These are phyloP conservation scores for Heterotilapia buettikoferi DNA, from an alignment of 2,113 vertebrate species.

Conservation along the genomic window DNA sequence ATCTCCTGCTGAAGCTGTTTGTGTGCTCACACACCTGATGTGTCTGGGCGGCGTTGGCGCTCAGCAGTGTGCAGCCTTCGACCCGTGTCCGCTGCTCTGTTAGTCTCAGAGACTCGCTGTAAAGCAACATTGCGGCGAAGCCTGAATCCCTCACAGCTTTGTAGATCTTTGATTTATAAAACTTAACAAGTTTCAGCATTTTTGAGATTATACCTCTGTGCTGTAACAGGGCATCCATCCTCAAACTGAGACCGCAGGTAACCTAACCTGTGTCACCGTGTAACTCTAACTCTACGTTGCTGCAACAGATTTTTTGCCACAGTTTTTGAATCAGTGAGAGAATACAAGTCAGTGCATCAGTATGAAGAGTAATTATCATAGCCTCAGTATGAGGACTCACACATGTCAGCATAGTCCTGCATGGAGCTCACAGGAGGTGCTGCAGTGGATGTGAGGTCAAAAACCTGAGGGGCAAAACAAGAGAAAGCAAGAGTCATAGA, in stretches of 20 bases:
- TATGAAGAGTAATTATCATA: neutral
- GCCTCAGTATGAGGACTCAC: neutral
- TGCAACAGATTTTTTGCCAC: neutral
- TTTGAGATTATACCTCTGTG: neutral
- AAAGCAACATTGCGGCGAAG: conserved; percentile 28
- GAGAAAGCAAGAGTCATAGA: neutral
- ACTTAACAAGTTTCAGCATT: neutral
- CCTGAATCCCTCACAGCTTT: neutral
- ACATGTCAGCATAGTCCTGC: neutral
- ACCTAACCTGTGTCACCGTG: neutral
- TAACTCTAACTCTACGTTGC: neutral
- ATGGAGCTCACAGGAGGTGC: neutral
- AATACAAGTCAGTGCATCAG: neutral
- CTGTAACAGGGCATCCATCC: neutral
- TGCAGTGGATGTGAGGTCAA: neutral
- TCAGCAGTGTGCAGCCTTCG: conserved; percentile 12
- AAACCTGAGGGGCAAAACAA: neutral
- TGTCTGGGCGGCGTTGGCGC: neutral
- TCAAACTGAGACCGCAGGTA: neutral
- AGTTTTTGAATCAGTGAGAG: neutral
- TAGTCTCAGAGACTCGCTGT: conserved; percentile 26
- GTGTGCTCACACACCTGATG: conserved; percentile 45
- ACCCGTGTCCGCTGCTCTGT: neutral
- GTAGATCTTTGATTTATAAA: neutral
- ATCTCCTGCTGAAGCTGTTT: neutral